Evolutionary conservation across 2,888 invertebrate genomes (phyloP).

Genomic region (Acronicta leporina): DNA sequence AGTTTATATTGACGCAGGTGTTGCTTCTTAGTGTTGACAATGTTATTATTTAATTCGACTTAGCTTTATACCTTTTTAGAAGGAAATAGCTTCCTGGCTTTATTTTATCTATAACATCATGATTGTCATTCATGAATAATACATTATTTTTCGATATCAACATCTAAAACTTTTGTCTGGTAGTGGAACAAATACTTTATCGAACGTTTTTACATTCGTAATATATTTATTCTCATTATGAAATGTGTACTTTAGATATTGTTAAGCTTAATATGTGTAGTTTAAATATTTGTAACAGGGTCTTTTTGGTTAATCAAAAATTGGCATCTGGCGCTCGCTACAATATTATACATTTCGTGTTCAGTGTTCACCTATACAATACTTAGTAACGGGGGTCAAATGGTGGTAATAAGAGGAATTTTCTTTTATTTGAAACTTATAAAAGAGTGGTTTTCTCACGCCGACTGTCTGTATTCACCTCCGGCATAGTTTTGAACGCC

Average conservation of each 20-base stretch:
- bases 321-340: conserved; percentile 72
- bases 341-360: conserved; percentile 66
- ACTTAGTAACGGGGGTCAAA: conserved; percentile 59
- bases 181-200: conserved; percentile 43
- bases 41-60: conserved; percentile 22
- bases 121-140: conserved; percentile 32
- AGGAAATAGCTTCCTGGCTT: conserved; percentile 38
- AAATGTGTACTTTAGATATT: conserved; percentile 66
- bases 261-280: conserved; percentile 65
- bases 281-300: conserved; percentile 75
- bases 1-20: conserved; percentile 31
- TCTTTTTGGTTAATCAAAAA: conserved; percentile 80
- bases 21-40: conserved; percentile 32
- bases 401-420: conserved; percentile 67
- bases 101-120: conserved; percentile 14
- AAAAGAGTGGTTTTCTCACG: conserved; percentile 76
- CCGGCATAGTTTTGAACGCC: conserved; percentile 67
- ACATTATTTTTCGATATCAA: conserved; percentile 26
- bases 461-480: conserved; percentile 61
- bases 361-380: conserved; percentile 63
- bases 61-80: conserved; percentile 23
- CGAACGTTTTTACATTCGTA: conserved; percentile 50
- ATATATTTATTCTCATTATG: conserved; percentile 56
- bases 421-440: conserved; percentile 76
- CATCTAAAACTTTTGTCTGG: conserved; percentile 30